A percentile compares a stretch with the other conserved stretches of the same genome.
Evolutionary conservation across 2,113 vertebrate genomes (phyloP).

Genomic region (Shinisaurus crocodilurus): DNA sequence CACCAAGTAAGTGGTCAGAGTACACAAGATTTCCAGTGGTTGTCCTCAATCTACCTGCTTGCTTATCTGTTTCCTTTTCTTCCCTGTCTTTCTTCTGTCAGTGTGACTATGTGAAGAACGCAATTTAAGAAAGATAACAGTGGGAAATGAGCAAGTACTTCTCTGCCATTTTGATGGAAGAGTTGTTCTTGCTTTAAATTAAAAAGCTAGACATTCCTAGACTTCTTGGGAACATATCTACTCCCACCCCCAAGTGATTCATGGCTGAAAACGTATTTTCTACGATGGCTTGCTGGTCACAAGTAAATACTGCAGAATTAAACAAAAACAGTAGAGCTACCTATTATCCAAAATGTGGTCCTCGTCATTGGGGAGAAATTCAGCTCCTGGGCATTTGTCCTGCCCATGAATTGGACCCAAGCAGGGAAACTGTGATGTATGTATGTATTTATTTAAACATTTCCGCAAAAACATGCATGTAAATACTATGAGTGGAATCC

Average conservation of each 20-base stretch:
- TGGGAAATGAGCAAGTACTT: background rate
- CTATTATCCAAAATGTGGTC: background rate
- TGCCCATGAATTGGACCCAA: background rate
- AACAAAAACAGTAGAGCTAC: background rate
- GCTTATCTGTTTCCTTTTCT: background rate
- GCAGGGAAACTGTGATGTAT: background rate
- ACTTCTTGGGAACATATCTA: background rate
- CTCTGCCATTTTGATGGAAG: background rate
- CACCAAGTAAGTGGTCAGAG: background rate
- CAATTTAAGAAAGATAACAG: slow-evolving; percentile 4
- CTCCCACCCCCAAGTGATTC: background rate
- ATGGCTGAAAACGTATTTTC: background rate
- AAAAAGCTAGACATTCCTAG: background rate
- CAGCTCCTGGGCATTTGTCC: background rate
- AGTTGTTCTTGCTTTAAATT: background rate
- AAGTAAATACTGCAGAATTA: background rate
- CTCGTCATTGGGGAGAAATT: no score
- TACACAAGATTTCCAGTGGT: slow-evolving; percentile 14
- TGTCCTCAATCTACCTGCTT: background rate
- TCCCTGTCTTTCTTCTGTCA: background rate
- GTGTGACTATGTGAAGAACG: background rate
- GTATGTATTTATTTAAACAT: background rate
- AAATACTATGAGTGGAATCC: no score
- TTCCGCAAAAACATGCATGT: no score
- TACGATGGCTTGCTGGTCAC: background rate